Base-by-base conservation (phyloP, 2,113 vertebrate genomes). In the Laterallus jamaicensis region DNA sequence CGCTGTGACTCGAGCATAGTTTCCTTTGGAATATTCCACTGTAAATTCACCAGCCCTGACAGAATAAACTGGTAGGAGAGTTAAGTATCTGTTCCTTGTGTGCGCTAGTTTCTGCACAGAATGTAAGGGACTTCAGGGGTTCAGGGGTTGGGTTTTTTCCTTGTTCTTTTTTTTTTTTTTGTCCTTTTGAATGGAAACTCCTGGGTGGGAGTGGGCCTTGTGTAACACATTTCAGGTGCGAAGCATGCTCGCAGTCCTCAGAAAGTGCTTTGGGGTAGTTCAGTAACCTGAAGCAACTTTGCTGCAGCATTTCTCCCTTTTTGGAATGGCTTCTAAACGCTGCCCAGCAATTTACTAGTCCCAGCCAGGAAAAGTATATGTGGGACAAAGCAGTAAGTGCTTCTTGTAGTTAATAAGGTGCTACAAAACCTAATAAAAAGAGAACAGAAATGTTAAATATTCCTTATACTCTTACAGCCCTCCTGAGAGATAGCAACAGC, bases 1-100 rank as follows among this genome's bases (percentile, higher is more conserved):
- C 1, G 1, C 4, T 1, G 0, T 67, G 75, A 24, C 44, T 47
- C 63, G 10, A 81, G 16, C 0, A 1, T 6, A 32, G 47, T 86
- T 90, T 90, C 28, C 21, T 78, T 67, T 47, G 64, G 82, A 96
- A 93, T 93, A 95, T 93, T 92, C 88, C 82, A 21, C 9, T 84
- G 35, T 49, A 86, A 73, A 59, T 88, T 75, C 56, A 56, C 12
- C n/a, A 69, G 2, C 4, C 37, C 17, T 49, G 62, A 35, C 40
- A 67, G 35, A 73, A 70, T 26, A 42, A 60, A 21, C 11, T 47
- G 25, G 3, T 70, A 20, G 18, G 37, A 82, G 58, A 82, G 19
- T 26, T 88, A 83, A 69, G 31, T 74, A 12, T 24, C 44, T 49
- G 14, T 52, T 70, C 70, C 62, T 10, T 75, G 32, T 6, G 47